Evolutionary conservation across 2,113 vertebrate genomes (phyloP).

Genomic region (Nesoenas mayeri): DNA sequence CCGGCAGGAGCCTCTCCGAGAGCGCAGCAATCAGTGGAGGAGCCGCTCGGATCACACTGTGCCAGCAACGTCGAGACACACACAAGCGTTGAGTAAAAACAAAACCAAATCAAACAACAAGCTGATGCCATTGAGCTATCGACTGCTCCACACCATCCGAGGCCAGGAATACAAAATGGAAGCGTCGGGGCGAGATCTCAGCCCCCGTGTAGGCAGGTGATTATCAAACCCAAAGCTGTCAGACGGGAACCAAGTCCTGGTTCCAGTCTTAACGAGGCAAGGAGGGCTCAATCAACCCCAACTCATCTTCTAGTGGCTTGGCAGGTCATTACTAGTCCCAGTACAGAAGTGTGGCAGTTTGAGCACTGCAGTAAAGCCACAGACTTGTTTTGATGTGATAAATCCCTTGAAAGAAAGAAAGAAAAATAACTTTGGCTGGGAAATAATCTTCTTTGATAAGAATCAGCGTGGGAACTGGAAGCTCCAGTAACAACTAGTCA

Average conservation of each 20-base stretch:
- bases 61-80: fast-evolving
- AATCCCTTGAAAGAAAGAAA: conserved; percentile 14
- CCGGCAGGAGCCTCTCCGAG: neutral
- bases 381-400: neutral
- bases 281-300: neutral
- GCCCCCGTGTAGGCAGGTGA: neutral
- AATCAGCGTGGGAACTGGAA: conserved; percentile 53
- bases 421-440: neutral
- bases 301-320: neutral
- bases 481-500: neutral
- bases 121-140: neutral
- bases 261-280: neutral
- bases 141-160: fast-evolving
- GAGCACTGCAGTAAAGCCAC: neutral
- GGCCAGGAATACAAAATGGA: neutral
- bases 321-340: neutral
- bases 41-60: neutral
- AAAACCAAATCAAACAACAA: neutral
- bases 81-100: neutral
- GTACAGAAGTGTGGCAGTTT: neutral
- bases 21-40: fast-evolving
- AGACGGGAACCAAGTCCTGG: neutral
- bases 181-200: neutral
- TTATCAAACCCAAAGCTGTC: neutral
- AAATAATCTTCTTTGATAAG: conserved; percentile 29